Base-by-base conservation (phyloP, 2,888 invertebrate genomes). In the Stenchaetothrips biformis region DNA sequence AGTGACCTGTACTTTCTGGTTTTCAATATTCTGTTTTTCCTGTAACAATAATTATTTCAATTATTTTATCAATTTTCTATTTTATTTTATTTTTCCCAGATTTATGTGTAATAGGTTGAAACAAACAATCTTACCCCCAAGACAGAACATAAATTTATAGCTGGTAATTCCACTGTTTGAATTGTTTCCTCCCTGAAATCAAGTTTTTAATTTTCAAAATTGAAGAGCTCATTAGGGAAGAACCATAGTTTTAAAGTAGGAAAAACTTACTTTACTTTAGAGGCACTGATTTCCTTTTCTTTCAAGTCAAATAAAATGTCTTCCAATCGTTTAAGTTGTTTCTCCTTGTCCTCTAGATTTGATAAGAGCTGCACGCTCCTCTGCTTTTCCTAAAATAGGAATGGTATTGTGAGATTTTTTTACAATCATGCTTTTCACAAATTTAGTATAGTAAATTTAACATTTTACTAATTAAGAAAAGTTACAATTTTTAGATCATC, bases 1-100 rank as follows among this genome's bases (percentile, higher is more conserved):
- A 0, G 90, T 89, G 0, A 90, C 89, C 6, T 89, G 88, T 7
- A 74, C 7, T 74, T 74, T 74, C 11, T 21, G 11, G 7, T 74
- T 74, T 53, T 53, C 53, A 13, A 18, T 53, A 13, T 18, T 53
- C 18, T 6, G 13, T 25, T 21, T 74, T 21, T 74, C 67, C 67
- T 74, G 25, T 9, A n/a, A n/a, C n/a, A n/a, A n/a, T n/a, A n/a
- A n/a, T n/a, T n/a, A n/a, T n/a, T n/a, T n/a, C n/a, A n/a, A n/a
- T n/a, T n/a, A n/a, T n/a, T n/a, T n/a, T n/a, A n/a, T n/a, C n/a
- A n/a, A n/a, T n/a, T n/a, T n/a, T n/a, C n/a, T n/a, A n/a, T n/a
- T n/a, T n/a, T n/a, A n/a, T n/a, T n/a, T n/a, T n/a, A n/a, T 13
- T 18, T 13, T 18, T 59, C 1, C 2, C 18, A 18, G 6, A 6